Evolutionary conservation across 2,113 vertebrate species (phyloP).

Genomic region (Leptosomus discolor): DNA sequence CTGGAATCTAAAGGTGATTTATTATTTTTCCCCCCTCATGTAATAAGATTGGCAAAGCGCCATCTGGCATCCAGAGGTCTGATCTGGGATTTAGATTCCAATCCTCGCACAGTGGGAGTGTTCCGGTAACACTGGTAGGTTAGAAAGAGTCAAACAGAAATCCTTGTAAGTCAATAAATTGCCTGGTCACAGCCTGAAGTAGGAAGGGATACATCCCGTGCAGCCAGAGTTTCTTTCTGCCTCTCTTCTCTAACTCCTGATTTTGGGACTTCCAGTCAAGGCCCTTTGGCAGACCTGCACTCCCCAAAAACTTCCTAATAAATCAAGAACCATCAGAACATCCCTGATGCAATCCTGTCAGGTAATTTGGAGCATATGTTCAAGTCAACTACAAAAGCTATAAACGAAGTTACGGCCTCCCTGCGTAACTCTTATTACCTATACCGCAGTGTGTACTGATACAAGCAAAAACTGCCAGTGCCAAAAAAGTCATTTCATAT

Average conservation of each 20-base stretch:
- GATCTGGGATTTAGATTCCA: background rate
- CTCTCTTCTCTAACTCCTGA: background rate
- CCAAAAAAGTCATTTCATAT: background rate
- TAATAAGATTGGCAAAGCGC: background rate
- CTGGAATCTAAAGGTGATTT: background rate
- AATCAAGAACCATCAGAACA: background rate
- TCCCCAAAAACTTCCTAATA: background rate
- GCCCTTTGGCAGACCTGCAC: background rate
- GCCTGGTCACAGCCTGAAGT: background rate
- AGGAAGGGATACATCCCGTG: background rate
- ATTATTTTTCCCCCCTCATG: background rate
- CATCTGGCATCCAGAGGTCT: background rate
- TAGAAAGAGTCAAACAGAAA: constrained; percentile 7
- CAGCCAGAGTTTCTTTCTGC: background rate
- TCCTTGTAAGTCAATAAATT: background rate
- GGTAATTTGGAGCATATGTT: background rate
- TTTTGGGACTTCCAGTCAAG: background rate
- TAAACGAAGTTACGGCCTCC: background rate
- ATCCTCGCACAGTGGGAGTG: background rate
- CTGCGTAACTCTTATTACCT: accelerated
- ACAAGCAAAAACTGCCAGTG: background rate
- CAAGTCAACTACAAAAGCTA: background rate
- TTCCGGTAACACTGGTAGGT: background rate
- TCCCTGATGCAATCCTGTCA: background rate
- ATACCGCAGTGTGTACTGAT: background rate